A percentile compares a stretch with the other conserved stretches of the same genome.
Conservation (phyloP, 2,113 vertebrate species). For the Podarcis muralis region DNA sequence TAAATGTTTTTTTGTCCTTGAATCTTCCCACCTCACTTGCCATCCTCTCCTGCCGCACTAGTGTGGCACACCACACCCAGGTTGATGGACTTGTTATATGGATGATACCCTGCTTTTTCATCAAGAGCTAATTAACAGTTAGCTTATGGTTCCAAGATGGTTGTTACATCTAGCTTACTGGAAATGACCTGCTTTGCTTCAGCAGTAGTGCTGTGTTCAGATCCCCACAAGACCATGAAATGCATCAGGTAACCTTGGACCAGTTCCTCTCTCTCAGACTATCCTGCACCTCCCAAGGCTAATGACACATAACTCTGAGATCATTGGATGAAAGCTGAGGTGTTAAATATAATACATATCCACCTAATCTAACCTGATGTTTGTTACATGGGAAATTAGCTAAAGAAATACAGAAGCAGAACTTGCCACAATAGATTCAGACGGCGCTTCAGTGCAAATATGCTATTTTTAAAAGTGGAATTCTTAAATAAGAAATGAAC, state of each 20-base stretch:
- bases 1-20: too few species aligned
- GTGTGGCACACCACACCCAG: too few species aligned
- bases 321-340: background rate
- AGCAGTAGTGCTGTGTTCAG: background rate
- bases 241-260: too few species aligned
- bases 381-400: background rate
- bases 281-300: too few species aligned
- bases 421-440: background rate
- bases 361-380: background rate
- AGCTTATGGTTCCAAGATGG: background rate
- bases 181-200: background rate
- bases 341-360: background rate
- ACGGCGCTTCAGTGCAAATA: background rate
- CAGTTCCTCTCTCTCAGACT: too few species aligned
- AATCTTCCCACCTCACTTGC: too few species aligned
- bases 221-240: too few species aligned
- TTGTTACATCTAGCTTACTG: background rate
- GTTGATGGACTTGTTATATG: background rate
- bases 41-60: too few species aligned
- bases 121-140: background rate
- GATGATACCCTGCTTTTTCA: background rate
- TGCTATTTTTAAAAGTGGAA: conserved; percentile 1
- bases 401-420: background rate
- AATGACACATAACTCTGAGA: background rate
- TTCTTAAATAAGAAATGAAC: conserved; percentile 4